These are phyloP conservation scores for Tetramorium simillimum DNA, from an alignment of 1,140 invertebrate genomes.

Conservation along the genomic window DNA sequence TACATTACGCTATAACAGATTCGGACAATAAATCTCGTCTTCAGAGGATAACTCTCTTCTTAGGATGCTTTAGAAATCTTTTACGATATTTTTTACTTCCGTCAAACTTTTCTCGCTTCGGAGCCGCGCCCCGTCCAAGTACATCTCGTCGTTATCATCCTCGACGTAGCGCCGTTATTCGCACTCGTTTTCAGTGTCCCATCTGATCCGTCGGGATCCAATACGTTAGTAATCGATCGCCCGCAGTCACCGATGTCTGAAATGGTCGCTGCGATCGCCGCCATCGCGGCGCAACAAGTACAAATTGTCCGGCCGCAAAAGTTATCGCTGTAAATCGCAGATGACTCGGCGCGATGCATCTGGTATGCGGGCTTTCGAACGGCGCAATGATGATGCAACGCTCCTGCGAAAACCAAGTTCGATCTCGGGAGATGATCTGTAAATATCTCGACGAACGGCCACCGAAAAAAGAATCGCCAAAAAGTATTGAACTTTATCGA, in stretches of 20 bases:
- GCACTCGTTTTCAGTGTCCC: not conserved
- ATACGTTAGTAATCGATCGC: not conserved
- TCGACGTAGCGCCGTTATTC: not conserved
- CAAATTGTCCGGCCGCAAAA: conserved; percentile 80
- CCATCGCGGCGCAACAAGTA: conserved; percentile 74
- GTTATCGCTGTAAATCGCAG: conserved; percentile 81
- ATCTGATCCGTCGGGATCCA: not conserved
- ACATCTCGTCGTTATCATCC: not conserved
- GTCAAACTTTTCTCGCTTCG: not conserved
- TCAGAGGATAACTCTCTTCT: not conserved
- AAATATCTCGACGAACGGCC: not conserved
- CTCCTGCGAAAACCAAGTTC: conserved; percentile 7
- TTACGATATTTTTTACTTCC: conserved; percentile 13
- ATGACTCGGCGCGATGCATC: conserved; percentile 78
- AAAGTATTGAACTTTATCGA: not conserved
- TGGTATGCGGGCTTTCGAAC: conserved; percentile 74
- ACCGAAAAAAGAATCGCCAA: not conserved
- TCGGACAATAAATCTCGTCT: not conserved
- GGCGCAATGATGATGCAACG: conserved; percentile 35
- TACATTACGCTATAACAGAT: conserved; percentile 18
- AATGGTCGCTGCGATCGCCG: conserved; percentile 20
- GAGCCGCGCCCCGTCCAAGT: not conserved
- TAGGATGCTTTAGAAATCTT: conserved; percentile 6
- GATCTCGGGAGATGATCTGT: not conserved
- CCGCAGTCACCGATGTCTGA: conserved; percentile 26